phyloP scores from a whole-genome alignment of 2,113 vertebrate genomes.

The Ptilorrhoa leucosticta region DNA sequence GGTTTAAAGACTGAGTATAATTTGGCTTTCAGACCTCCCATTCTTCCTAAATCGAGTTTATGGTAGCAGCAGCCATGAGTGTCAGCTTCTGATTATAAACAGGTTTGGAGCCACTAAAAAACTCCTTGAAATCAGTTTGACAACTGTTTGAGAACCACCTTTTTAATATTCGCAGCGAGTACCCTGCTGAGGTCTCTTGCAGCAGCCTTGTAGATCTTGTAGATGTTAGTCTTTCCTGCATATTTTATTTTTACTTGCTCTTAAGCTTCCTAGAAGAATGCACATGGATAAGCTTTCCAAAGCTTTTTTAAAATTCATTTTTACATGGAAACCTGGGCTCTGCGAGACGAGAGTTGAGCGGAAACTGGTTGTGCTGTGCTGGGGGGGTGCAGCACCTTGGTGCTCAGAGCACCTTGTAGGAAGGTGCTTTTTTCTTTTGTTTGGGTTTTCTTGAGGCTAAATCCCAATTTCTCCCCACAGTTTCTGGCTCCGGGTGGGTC shows the following conservation, averaged over 20 bases:
- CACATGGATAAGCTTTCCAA: neutral
- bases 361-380: neutral
- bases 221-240: neutral
- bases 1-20: neutral
- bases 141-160: neutral
- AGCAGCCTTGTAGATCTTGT: neutral
- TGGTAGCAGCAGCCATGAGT: neutral
- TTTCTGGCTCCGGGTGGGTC: neutral
- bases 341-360: neutral
- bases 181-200: neutral
- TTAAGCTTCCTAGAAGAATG: neutral
- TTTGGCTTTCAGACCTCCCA: neutral
- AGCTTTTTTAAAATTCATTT: neutral
- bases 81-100: neutral
- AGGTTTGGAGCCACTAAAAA: neutral
- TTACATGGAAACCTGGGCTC: neutral
- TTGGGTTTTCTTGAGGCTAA: neutral
- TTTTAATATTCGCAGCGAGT: neutral
- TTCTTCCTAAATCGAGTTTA: neutral
- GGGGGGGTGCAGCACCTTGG: neutral
- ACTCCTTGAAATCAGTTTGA: neutral
- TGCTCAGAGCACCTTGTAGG: neutral
- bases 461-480: neutral
- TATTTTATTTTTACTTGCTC: neutral
- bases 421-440: neutral